Conservation (phyloP, 1,140 invertebrate genomes). For the Drosophila equinoxialis region DNA sequence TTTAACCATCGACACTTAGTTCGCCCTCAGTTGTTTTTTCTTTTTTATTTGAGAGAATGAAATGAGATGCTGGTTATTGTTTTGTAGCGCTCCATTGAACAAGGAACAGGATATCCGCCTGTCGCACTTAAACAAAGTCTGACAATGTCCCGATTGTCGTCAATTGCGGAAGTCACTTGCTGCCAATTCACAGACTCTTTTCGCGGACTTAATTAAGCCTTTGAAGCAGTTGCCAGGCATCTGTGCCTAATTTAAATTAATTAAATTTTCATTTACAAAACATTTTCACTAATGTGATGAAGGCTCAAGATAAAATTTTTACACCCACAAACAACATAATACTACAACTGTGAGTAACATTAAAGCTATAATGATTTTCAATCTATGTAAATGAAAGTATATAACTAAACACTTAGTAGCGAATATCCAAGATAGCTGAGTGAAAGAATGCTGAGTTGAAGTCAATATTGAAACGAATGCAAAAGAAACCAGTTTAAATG, state of each 20-base stretch:
- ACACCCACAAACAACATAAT: not conserved
- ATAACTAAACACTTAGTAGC: too few species aligned
- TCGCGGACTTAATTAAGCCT: conserved; percentile 50
- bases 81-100: conserved; percentile 62
- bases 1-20: conserved; percentile 10
- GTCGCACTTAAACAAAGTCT: conserved; percentile 66
- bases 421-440: too few species aligned
- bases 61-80: conserved; percentile 42
- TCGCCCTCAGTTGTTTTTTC: conserved; percentile 24
- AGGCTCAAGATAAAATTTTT: not conserved
- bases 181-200: conserved; percentile 43
- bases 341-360: too few species aligned
- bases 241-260: conserved; percentile 41
- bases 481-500: not conserved
- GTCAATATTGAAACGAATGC: not conserved
- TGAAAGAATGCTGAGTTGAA: too few species aligned
- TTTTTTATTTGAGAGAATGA: not conserved
- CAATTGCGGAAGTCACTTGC: conserved; percentile 37
- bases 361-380: not conserved
- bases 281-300: conserved; percentile 44
- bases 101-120: conserved; percentile 65
- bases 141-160: conserved; percentile 31
- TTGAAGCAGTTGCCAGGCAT: conserved; percentile 29
- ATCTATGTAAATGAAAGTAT: too few species aligned
- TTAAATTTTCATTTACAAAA: conserved; percentile 60